These are phyloP conservation scores for Podarcis siculus DNA, from an alignment of 2,797 vertebrate species.

Conservation along the genomic window DNA sequence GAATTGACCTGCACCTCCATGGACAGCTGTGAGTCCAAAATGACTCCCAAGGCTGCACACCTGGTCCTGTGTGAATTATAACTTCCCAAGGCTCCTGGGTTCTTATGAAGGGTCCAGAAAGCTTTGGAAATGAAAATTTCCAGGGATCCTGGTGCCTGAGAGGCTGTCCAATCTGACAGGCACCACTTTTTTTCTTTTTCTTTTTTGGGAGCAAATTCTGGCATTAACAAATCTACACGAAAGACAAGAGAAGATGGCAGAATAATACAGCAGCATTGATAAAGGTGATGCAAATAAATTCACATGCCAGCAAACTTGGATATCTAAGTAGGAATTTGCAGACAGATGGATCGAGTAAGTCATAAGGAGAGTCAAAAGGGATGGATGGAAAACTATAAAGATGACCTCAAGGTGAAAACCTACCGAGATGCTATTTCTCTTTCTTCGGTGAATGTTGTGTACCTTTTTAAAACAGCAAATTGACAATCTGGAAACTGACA, in stretches of 20 bases:
- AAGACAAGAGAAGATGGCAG: not conserved
- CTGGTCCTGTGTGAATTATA: not conserved
- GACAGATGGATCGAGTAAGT: not conserved
- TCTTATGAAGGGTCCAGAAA: no score
- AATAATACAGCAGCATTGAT: not conserved
- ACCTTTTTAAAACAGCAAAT: not conserved
- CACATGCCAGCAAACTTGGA: not conserved
- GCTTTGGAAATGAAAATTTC: no score
- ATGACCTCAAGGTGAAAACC: not conserved
- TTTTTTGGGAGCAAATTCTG: no score
- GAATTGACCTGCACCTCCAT: no score
- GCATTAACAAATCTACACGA: no score
- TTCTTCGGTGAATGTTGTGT: not conserved
- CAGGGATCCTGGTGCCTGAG: no score
- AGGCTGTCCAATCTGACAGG: no score
- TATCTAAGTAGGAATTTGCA: not conserved
- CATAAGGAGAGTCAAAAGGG: not conserved
- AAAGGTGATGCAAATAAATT: not conserved
- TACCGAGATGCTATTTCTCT: not conserved
- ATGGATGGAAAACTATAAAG: not conserved
- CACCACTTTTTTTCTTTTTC: no score
- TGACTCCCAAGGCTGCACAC: no score
- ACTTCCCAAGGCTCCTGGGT: no score
- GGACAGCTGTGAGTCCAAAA: no score
- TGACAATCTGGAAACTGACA: conserved; percentile 5